A percentile compares a stretch with the other conserved stretches of the same genome.
These are phyloP conservation scores for Yasuhikotakia modesta DNA, from an alignment of 2,797 vertebrate genomes.

Conservation along the genomic window DNA sequence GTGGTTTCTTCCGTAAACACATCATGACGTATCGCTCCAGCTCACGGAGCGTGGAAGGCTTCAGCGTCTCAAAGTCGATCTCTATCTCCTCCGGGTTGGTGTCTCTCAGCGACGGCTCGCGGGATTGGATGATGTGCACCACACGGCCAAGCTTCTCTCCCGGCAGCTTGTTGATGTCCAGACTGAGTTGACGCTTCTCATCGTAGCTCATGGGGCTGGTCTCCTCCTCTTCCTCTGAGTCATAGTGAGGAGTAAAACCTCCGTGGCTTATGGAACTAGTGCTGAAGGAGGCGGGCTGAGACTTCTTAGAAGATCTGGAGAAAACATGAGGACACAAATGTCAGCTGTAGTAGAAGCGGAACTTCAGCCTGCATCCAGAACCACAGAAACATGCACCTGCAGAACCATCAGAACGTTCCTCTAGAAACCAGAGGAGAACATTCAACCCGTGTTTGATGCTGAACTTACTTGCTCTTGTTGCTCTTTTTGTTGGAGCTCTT, in stretches of 20 bases:
- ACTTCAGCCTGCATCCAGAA: too few species aligned
- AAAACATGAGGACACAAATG: background rate
- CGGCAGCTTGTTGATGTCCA: constrained; percentile 93
- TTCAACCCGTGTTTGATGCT: too few species aligned
- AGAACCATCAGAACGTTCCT: too few species aligned
- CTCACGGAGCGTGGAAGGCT: constrained; percentile 90
- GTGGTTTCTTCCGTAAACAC: constrained; percentile 90
- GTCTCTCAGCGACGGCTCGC: constrained; percentile 89
- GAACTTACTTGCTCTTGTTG: constrained; percentile 79
- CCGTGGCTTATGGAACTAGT: constrained; percentile 42
- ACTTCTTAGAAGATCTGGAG: constrained; percentile 82
- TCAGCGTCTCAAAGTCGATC: constrained; percentile 93
- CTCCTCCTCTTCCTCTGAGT: constrained; percentile 92
- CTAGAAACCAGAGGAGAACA: too few species aligned
- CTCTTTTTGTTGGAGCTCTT: constrained; percentile 76
- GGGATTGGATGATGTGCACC: constrained; percentile 93
- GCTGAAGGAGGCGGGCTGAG: constrained; percentile 53
- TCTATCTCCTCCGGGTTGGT: constrained; percentile 96
- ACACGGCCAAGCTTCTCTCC: constrained; percentile 92
- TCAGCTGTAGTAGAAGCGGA: too few species aligned
- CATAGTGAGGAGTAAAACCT: too few species aligned
- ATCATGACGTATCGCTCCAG: constrained; percentile 92
- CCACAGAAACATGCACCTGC: too few species aligned
- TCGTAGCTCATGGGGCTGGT: constrained; percentile 93
- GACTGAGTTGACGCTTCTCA: constrained; percentile 90